Evolutionary conservation across 1,140 invertebrate species (phyloP).

Genomic region (Pachyrhynchus sulphureomaculatus): DNA sequence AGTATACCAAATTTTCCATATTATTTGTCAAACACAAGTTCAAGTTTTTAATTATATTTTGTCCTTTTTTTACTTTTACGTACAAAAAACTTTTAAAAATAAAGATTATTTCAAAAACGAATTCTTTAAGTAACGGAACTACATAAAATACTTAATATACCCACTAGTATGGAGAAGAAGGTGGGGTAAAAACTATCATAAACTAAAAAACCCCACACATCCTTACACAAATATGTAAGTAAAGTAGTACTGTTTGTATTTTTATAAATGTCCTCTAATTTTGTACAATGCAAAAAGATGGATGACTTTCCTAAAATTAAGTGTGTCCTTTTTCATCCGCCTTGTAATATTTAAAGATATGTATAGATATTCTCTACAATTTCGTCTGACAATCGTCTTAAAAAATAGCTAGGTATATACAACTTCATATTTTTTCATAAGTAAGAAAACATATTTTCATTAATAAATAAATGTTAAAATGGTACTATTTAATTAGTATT

Average conservation of each 20-base stretch:
- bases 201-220: too few species aligned
- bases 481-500: background rate
- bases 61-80: too few species aligned
- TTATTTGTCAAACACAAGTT: too few species aligned
- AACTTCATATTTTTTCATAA: conserved; percentile 34
- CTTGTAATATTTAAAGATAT: conserved; percentile 27
- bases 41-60: too few species aligned
- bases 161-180: too few species aligned
- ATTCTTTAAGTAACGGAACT: too few species aligned
- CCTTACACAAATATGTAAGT: too few species aligned
- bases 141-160: too few species aligned
- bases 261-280: background rate
- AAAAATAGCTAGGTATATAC: conserved; percentile 3
- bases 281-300: background rate
- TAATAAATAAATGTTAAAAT: conserved; percentile 19
- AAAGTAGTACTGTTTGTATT: background rate
- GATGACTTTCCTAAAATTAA: conserved; percentile 11
- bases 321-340: conserved; percentile 28
- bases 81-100: too few species aligned
- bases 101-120: too few species aligned
- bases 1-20: too few species aligned
- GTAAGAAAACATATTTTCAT: conserved; percentile 27
- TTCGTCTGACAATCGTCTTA: conserved; percentile 26
- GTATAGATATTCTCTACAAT: conserved; percentile 25
- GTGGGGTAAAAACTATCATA: too few species aligned